phyloP scores from a whole-genome alignment of 2,797 vertebrate genomes.

The Malurus splendens region DNA sequence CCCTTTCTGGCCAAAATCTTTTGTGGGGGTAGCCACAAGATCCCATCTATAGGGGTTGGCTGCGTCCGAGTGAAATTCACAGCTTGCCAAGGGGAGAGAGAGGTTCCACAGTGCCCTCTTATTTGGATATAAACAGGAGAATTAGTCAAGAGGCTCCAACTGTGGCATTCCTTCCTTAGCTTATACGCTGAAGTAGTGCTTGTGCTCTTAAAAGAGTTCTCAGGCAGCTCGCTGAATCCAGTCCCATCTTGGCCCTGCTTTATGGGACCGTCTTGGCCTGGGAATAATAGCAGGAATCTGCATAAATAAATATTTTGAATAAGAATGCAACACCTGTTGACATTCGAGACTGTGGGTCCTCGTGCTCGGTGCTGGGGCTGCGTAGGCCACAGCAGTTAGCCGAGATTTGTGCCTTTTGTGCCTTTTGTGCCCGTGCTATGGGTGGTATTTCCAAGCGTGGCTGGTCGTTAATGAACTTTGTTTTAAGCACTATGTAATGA shows the following conservation, averaged over 20 bases:
- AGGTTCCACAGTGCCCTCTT: slow-evolving; percentile 28
- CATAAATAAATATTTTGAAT: slow-evolving; percentile 16
- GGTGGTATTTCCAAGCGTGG: accelerated
- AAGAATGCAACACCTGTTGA: slow-evolving; percentile 35
- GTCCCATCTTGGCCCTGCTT: slow-evolving; percentile 18
- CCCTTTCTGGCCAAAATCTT: neutral
- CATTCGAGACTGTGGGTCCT: neutral
- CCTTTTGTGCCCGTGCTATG: neutral
- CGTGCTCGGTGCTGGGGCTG: neutral
- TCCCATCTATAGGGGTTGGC: slow-evolving; percentile 21
- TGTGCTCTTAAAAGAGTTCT: slow-evolving; percentile 34
- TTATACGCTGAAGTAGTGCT: slow-evolving; percentile 17
- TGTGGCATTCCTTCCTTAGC: slow-evolving; percentile 36
- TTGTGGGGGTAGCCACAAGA: neutral
- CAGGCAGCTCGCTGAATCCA: slow-evolving; percentile 21
- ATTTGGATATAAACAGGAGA: slow-evolving; percentile 31
- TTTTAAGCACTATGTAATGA: neutral
- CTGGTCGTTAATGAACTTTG: neutral
- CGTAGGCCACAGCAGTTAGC: accelerated
- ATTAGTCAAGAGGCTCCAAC: slow-evolving; percentile 44
- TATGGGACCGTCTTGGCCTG: slow-evolving; percentile 13
- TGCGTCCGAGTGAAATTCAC: neutral
- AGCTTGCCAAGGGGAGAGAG: slow-evolving; percentile 30
- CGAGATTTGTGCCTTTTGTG: neutral
- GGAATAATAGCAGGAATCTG: neutral